Evolutionary conservation across 2,888 invertebrate species (phyloP).

Genomic region (Drosophila demipolita): DNA sequence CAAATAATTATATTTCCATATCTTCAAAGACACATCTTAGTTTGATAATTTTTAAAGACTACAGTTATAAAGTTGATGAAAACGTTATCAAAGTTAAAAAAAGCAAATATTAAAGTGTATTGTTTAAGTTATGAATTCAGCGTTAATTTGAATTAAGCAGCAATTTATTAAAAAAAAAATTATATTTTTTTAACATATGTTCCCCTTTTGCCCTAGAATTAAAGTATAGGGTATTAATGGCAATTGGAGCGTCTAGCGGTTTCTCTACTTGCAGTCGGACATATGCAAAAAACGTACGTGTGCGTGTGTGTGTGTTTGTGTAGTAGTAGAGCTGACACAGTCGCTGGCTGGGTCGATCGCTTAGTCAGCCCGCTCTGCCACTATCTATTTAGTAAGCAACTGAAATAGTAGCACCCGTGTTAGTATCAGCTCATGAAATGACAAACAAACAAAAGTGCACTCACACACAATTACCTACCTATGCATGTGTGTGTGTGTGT

Average conservation of each 20-base stretch:
- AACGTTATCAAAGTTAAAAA: not conserved
- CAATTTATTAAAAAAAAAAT: not conserved
- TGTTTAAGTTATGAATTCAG: not conserved
- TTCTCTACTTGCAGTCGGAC: constrained; percentile 33
- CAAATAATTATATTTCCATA: not conserved
- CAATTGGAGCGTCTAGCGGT: constrained; percentile 62
- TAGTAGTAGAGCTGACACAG: constrained; percentile 48
- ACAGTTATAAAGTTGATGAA: not conserved
- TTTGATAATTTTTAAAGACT: not conserved
- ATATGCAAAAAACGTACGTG: constrained; percentile 49
- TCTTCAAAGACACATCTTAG: not conserved
- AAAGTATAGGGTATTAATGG: constrained; percentile 32
- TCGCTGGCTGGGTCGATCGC: constrained; percentile 64
- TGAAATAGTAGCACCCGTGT: constrained; percentile 81
- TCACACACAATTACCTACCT: constrained; percentile 15
- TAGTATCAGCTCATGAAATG: constrained; percentile 75
- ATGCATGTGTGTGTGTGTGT: constrained; percentile 26
- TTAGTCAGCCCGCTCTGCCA: constrained; percentile 76
- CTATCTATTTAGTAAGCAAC: constrained; percentile 81
- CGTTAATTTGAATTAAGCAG: not conserved
- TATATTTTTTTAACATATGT: not conserved
- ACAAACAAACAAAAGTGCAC: constrained; percentile 31
- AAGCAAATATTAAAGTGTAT: not conserved
- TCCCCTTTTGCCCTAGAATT: not conserved
- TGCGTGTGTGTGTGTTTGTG: constrained; percentile 22